Base-by-base conservation (phyloP, 2,113 vertebrate species). In the Silurus meridionalis region DNA sequence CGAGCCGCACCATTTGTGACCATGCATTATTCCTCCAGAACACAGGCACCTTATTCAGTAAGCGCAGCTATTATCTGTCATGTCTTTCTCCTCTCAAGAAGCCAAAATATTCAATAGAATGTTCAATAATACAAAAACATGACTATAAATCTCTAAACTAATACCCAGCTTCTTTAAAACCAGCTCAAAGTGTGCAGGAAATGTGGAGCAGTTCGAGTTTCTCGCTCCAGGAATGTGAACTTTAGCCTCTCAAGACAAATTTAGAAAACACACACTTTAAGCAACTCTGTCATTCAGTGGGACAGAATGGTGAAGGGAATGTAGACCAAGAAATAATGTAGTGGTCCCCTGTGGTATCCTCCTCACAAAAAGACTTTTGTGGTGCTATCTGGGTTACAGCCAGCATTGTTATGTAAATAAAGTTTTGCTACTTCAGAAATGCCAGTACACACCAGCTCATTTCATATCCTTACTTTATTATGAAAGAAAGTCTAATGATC, bases 131-230 rank as follows among this genome's bases (percentile, higher is more conserved):
- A 57, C 14, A 58, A 21, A 58, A 58, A 10, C 25, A 28, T 19
- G 17, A 8, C 8, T 28, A 46, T 60, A 61, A 19, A 80, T 6
- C 57, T 21, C 8, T 58, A 5, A 80, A 80, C 58, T 25, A 2
- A 80, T 72, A 48, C 55, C n/a, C 50, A 58, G 64, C 71, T 75
- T 61, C 63, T 5, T 17, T 63, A 71, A 23, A 58, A 72, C 83
- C 23, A 48, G 58, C 83, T 87, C 84, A 74, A 85, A 74, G 89
- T 79, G 50, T 83, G 78, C 80, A 21, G 50, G 85, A 87, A 66
- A 78, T 80, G 17, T 77, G 64, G 80, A 84, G 55, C 61, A 82
- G 77, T 89, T 93, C 90, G 0, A 72, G 86, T 93, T 91, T 88
- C 91, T 61, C 83, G 64, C 86, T 66, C 64, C 61, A 90, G 87